phyloP scores from a whole-genome alignment of 2,113 vertebrate genomes.

The Ifrita kowaldi region DNA sequence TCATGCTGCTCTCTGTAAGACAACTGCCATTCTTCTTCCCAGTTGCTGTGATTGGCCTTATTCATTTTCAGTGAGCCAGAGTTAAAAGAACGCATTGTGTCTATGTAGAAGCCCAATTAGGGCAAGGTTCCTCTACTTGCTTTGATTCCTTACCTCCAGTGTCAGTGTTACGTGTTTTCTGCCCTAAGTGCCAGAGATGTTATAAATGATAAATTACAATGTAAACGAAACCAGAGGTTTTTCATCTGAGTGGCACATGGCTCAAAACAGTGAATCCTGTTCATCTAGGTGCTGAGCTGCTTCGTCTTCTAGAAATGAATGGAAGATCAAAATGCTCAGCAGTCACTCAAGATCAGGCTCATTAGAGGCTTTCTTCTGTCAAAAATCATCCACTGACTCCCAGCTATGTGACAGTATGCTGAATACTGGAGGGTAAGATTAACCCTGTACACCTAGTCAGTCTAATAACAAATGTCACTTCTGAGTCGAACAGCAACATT shows the following conservation, averaged over 20 bases:
- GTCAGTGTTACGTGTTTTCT: not conserved
- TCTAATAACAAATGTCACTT: not conserved
- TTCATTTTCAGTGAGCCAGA: not conserved
- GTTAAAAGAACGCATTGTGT: not conserved
- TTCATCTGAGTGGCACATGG: not conserved
- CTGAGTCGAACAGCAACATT: not conserved
- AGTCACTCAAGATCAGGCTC: conserved; percentile 11
- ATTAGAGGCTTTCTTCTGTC: conserved; percentile 18
- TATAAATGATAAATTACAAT: not conserved
- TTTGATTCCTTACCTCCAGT: not conserved
- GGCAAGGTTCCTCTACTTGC: not conserved
- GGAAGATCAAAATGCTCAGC: conserved; percentile 3
- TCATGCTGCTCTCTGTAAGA: not conserved
- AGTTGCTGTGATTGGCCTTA: not conserved
- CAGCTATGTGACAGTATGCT: conserved; percentile 25
- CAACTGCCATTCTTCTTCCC: not conserved
- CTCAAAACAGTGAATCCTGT: not conserved
- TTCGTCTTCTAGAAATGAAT: not conserved
- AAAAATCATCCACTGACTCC: not conserved
- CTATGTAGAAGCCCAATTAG: not conserved
- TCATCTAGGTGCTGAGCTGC: not conserved
- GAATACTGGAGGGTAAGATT: conserved; percentile 33
- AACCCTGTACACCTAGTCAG: not conserved
- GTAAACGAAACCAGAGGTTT: not conserved
- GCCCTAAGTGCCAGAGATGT: not conserved